Conservation (phyloP, 2,888 invertebrate species). For the Tipula confusa region DNA sequence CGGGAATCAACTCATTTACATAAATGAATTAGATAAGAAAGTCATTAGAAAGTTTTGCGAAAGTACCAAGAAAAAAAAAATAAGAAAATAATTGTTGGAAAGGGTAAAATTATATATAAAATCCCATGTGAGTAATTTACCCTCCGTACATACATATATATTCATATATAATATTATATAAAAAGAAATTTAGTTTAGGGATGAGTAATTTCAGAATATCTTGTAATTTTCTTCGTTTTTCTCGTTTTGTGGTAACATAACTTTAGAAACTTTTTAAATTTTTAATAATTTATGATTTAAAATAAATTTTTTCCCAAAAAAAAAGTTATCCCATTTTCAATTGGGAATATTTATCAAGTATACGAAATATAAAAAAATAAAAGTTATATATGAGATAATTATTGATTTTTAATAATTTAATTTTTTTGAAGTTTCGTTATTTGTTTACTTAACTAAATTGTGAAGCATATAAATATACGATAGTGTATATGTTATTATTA, state of each 20-base stretch:
- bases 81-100: background rate
- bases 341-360: background rate
- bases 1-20: constrained; percentile 6
- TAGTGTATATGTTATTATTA: too few species aligned
- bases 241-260: background rate
- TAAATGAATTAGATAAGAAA: background rate
- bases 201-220: background rate
- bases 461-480: too few species aligned
- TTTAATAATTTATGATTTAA: background rate
- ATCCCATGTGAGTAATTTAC: background rate
- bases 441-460: too few species aligned
- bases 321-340: background rate
- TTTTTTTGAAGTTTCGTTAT: background rate
- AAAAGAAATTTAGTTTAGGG: background rate
- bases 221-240: background rate
- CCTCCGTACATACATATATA: background rate
- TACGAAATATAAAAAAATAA: background rate
- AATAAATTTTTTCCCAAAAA: background rate
- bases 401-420: background rate
- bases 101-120: background rate
- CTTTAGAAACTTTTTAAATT: background rate
- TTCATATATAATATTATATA: background rate
- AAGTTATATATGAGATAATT: background rate
- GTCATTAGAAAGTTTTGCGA: background rate
- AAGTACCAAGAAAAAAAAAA: background rate